Conservation (phyloP, 53 echinoderm and acorn worm species). For the Actinopyga echinites region DNA sequence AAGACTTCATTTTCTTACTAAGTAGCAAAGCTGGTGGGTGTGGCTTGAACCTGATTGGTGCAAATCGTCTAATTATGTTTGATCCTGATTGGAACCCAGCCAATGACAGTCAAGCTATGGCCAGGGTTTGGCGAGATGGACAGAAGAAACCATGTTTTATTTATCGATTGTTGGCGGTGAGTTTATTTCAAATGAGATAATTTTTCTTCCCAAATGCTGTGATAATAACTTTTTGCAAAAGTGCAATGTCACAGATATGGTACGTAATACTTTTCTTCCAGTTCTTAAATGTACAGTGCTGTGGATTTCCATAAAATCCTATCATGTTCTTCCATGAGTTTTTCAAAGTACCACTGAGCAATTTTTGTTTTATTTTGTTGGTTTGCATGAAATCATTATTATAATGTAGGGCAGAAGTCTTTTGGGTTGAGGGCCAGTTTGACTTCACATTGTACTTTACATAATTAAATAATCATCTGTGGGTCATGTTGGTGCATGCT, state of each 20-base stretch:
- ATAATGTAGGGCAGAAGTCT: no score
- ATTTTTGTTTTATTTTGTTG: no score
- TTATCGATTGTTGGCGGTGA: conserved; percentile 85
- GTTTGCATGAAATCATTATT: no score
- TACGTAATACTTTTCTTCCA: not conserved
- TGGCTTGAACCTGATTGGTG: conserved; percentile 96
- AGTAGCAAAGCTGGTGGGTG: conserved; percentile 99
- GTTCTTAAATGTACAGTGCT: not conserved
- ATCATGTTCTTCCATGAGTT: no score
- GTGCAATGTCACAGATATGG: not conserved
- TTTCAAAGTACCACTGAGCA: no score
- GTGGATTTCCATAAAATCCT: no score
- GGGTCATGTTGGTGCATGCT: no score
- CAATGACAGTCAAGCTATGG: conserved; percentile 99
- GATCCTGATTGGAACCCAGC: conserved; percentile 99
- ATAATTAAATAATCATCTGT: no score
- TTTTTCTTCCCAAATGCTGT: no score
- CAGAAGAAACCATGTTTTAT: conserved; percentile 98
- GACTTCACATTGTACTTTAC: no score
- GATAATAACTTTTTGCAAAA: not conserved
- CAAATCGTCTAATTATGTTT: conserved; percentile 96
- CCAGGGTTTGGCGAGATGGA: conserved; percentile 94
- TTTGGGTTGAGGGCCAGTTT: no score
- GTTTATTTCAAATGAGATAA: conserved; percentile 7
- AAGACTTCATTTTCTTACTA: conserved; percentile 92